Evolutionary conservation across 2,113 vertebrate species (phyloP).

Genomic region (Trochalopteron elliotii): DNA sequence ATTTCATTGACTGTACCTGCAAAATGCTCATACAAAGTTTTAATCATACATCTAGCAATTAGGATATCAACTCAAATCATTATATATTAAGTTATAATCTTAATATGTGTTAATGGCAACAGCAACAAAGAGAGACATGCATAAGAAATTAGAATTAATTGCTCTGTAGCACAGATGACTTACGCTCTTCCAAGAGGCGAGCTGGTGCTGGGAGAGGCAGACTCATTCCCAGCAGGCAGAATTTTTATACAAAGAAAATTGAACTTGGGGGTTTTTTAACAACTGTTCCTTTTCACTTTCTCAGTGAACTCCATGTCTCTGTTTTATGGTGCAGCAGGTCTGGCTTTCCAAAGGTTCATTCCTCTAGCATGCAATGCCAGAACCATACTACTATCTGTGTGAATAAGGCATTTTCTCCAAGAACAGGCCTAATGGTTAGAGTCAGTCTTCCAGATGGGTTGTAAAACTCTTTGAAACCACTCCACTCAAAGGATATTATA

Average conservation of each 20-base stretch:
- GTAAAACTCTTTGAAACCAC: conserved; percentile 73
- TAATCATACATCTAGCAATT: not conserved
- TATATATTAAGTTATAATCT: not conserved
- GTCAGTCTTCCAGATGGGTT: conserved; percentile 73
- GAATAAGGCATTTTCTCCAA: conserved; percentile 61
- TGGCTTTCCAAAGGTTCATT: conserved; percentile 7
- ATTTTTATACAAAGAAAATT: conserved; percentile 11
- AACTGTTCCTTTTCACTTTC: conserved; percentile 42
- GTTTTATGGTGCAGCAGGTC: conserved; percentile 62
- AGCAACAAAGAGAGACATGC: not conserved
- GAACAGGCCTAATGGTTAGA: conserved; percentile 35
- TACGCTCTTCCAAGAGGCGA: not conserved
- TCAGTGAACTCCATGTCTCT: not conserved
- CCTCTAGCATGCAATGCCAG: conserved; percentile 47
- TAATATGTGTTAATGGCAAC: not conserved
- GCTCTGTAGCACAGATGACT: not conserved
- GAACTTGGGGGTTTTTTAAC: not conserved
- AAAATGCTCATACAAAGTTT: not conserved
- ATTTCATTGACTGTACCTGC: not conserved
- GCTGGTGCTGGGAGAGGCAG: not conserved
- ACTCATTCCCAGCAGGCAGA: conserved; percentile 13
- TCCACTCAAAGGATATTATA: conserved; percentile 42
- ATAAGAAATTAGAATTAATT: not conserved
- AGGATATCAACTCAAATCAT: not conserved
- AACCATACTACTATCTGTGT: conserved; percentile 57